Percentiles rank a stretch among this genome's conserved stretches.
Conservation (phyloP, 2,888 invertebrate genomes). For the Acrobasis consociella region DNA sequence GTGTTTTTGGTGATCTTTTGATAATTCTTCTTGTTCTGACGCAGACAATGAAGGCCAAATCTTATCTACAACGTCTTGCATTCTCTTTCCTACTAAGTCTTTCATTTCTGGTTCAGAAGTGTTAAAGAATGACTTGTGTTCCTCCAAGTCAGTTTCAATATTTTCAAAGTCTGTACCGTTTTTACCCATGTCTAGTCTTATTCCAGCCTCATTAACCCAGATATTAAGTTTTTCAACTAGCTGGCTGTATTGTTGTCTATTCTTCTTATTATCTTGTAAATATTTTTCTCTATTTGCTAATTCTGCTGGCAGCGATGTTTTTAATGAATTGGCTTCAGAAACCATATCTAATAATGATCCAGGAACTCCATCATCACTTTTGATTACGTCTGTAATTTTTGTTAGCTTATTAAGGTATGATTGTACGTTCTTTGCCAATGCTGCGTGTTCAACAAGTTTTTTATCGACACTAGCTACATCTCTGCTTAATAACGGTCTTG, state of each 20-base stretch:
- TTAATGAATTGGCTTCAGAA: conserved; percentile 91
- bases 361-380: conserved; percentile 90
- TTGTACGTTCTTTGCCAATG: conserved; percentile 86
- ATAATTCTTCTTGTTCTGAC: conserved; percentile 91
- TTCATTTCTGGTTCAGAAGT: conserved; percentile 89
- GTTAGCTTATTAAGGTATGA: conserved; percentile 87
- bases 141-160: conserved; percentile 90
- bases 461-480: conserved; percentile 90
- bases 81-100: conserved; percentile 90
- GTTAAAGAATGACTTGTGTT: conserved; percentile 92
- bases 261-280: conserved; percentile 88
- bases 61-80: conserved; percentile 92
- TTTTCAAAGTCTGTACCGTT: conserved; percentile 95
- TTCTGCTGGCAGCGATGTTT: conserved; percentile 90
- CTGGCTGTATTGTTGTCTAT: conserved; percentile 89
- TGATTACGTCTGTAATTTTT: conserved; percentile 87
- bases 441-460: conserved; percentile 90
- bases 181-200: conserved; percentile 88
- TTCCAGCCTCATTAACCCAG: conserved; percentile 93
- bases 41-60: conserved; percentile 93
- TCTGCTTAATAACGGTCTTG: conserved; percentile 90
- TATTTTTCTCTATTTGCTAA: conserved; percentile 91
- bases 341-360: conserved; percentile 91
- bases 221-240: conserved; percentile 90
- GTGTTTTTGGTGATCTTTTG: conserved; percentile 90